phyloP scores from a whole-genome alignment of 2,797 vertebrate genomes.

The Gallirallus australis region DNA sequence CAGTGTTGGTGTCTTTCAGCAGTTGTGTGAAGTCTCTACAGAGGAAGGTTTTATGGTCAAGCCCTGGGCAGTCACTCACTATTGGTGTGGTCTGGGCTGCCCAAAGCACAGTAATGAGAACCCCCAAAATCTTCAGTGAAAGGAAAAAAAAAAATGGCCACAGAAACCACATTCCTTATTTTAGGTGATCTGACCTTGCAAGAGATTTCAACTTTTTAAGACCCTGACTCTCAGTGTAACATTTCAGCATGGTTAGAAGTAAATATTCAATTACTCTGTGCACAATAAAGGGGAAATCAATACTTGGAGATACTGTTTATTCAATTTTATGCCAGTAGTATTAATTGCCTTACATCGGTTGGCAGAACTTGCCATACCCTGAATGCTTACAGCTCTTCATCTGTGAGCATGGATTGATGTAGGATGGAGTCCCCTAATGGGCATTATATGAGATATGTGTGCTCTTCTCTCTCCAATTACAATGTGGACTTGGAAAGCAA shows the following conservation, averaged over 20 bases:
- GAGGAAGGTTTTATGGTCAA: neutral
- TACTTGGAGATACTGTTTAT: neutral
- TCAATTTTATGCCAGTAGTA: neutral
- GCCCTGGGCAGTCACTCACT: neutral
- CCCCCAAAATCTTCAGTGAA: neutral
- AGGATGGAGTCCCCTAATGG: neutral
- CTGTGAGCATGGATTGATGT: too few relatives aligned
- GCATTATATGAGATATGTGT: neutral
- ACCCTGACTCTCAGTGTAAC: neutral
- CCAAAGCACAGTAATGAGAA: neutral
- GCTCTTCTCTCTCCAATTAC: neutral
- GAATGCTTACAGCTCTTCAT: neutral
- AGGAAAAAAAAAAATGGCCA: neutral
- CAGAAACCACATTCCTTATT: neutral
- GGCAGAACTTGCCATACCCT: neutral
- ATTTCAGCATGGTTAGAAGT: neutral
- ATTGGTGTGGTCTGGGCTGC: neutral
- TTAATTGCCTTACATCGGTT: neutral
- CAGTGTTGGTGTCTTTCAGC: neutral
- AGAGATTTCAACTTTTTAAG: neutral
- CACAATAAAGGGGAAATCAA: neutral
- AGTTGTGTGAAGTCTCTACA: neutral
- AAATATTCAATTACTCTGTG: neutral
- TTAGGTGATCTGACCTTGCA: neutral
- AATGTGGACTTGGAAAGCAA: neutral